These are phyloP conservation scores for Eufriesea mexicana DNA, from an alignment of 1,140 invertebrate genomes.

Conservation along the genomic window DNA sequence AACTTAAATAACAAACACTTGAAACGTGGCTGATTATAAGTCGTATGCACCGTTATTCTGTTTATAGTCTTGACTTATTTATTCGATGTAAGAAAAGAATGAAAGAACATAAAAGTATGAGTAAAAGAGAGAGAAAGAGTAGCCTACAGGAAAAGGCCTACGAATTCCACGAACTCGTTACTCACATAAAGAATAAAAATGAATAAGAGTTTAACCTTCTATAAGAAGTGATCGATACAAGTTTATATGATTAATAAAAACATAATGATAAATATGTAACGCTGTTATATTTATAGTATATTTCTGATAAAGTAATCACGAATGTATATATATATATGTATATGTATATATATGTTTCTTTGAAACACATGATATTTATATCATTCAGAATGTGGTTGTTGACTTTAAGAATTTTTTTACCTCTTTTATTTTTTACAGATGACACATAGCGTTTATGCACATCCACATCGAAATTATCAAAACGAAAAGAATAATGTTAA, in stretches of 20 bases:
- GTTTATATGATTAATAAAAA: not conserved
- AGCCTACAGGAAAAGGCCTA: not conserved
- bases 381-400: not conserved
- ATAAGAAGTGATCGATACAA: not conserved
- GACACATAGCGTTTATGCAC: not conserved
- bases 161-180: not conserved
- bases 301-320: not conserved
- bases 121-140: not conserved
- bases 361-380: not conserved
- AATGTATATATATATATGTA: not conserved
- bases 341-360: not conserved
- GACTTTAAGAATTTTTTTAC: not conserved
- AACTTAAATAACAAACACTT: not conserved
- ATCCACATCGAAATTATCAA: not conserved
- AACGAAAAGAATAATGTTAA: not conserved
- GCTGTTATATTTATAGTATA: not conserved
- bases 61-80: not conserved
- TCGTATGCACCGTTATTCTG: not conserved
- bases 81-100: not conserved
- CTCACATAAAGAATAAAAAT: not conserved
- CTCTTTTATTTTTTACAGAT: conserved; percentile 2
- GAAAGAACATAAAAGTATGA: not conserved
- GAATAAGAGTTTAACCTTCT: not conserved
- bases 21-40: not conserved
- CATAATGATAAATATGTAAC: too few species aligned